These are phyloP conservation scores for Agrilus cyanescens DNA, from an alignment of 2,888 invertebrate species.

Conservation along the genomic window DNA sequence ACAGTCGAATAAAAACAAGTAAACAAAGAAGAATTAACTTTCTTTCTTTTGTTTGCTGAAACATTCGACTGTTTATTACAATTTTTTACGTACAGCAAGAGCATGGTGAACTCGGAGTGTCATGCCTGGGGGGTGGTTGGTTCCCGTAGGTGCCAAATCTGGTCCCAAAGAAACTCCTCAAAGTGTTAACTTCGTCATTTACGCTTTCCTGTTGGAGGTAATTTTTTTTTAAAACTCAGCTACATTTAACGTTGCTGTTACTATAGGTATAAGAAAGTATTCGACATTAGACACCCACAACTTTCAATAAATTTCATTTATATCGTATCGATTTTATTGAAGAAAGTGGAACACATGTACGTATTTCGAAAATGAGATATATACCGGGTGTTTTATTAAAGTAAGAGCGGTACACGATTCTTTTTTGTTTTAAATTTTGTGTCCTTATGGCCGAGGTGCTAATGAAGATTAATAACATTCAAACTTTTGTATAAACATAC, in stretches of 20 bases:
- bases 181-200: not conserved
- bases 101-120: constrained; percentile 43
- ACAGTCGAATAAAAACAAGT: no score
- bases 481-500: no score
- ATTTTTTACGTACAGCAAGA: constrained; percentile 49
- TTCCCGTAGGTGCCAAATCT: constrained; percentile 25
- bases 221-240: not conserved
- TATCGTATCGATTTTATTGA: no score
- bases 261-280: not conserved
- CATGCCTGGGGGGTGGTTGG: constrained; percentile 49
- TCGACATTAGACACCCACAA: not conserved
- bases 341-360: no score
- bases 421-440: no score
- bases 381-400: no score
- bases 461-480: no score
- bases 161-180: not conserved
- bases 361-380: no score
- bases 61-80: not conserved
- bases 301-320: no score
- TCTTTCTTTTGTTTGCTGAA: not conserved
- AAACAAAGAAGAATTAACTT: no score
- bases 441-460: no score
- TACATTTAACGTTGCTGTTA: not conserved
- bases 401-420: no score
- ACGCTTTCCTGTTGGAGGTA: not conserved